Base-by-base conservation (phyloP, 2,113 vertebrate species). In the Lonchura striata region DNA sequence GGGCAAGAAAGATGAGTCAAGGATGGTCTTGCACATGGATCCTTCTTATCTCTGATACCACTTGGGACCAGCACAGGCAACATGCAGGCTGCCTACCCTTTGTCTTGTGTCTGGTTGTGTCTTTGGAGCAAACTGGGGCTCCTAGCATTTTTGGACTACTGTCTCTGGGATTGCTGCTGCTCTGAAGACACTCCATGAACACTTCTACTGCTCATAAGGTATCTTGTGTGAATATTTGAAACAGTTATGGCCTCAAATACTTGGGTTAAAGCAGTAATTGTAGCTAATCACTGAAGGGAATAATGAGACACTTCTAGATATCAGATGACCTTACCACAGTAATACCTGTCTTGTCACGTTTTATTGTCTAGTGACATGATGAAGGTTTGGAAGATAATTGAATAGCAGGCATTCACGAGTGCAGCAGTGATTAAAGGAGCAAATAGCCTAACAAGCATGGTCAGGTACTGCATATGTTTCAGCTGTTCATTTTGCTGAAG, bases 401-500 rank as follows among this genome's bases (percentile, higher is more conserved):
- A 95, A 94, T 90, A 95, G 86, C 92, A 97, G 88, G 86, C 71
- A 69, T 76, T 96, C 80, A 61, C 0, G 2, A 87, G 78, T 16
- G 75, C 84, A 79, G 70, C 16, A 39, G 79, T 95, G 91, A 86
- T 95, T 95, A 75, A 93, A 96, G 95, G 60, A 96, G 95, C 96
- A 97, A 98, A 88, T 65, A 95, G 94, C 95, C 95, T 98, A 96
- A 96, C 97, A 97, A 96, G 97, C 80, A 88, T 95, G 94, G 96
- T 98, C 97, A 98, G 97, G 97, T 96, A 95, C 72, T 28, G 59
- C 44, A 14, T 65, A 83, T 60, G 4, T 96, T 97, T 98, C 96
- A 97, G 94, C 96, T 97, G 95, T 77, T 98, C 87, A 41, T 97
- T 98, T 97, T 96, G 97, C 97, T 98, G 96, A 97, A 98, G 98